Conservation (phyloP, 1,140 invertebrate genomes). For the Gonioctena quinquepunctata region DNA sequence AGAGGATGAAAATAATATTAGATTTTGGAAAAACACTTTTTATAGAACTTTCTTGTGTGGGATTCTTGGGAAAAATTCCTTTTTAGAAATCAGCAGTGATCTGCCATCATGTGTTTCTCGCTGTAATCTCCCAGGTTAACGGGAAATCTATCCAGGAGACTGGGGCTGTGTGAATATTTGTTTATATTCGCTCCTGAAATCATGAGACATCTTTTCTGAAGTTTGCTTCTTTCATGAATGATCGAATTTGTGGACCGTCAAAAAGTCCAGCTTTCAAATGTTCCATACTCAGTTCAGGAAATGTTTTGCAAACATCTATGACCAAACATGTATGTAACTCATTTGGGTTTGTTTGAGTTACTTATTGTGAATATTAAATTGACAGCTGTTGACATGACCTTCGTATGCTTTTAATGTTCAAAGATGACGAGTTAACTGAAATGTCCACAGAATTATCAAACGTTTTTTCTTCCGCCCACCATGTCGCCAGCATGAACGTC, state of each 20-base stretch:
- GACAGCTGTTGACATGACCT: too few relatives aligned
- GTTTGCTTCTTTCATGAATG: background rate
- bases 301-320: background rate
- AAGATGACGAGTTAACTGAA: too few relatives aligned
- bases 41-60: background rate
- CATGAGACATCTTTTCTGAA: background rate
- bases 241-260: background rate
- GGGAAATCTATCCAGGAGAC: background rate
- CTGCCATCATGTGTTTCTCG: background rate
- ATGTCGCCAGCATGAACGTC: too few relatives aligned
- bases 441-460: too few relatives aligned
- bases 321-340: too few relatives aligned
- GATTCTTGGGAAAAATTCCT: background rate
- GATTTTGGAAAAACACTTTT: background rate
- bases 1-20: background rate
- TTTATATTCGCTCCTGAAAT: background rate
- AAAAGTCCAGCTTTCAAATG: background rate
- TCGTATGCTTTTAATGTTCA: too few relatives aligned
- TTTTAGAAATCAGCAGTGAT: background rate
- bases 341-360: too few relatives aligned
- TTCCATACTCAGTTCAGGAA: background rate
- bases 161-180: background rate
- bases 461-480: too few relatives aligned
- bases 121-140: background rate
- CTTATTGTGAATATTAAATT: too few relatives aligned